A percentile compares a stretch with the other conserved stretches of the same genome.
These are phyloP conservation scores for Peromyscus melanophrys DNA, from an alignment of 2,797 vertebrate genomes.

Conservation along the genomic window DNA sequence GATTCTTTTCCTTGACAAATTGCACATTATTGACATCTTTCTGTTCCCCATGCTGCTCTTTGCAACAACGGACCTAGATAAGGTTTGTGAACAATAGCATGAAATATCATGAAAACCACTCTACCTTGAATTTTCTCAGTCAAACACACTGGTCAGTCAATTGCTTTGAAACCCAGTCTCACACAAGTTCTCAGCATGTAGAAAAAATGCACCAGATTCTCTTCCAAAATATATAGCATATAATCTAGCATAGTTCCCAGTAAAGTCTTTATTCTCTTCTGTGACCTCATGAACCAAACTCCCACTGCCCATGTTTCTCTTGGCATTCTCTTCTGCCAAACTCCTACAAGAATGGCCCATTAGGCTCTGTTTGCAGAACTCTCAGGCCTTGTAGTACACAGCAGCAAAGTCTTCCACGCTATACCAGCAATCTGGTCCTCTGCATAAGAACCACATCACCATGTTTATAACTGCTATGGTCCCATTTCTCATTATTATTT, in stretches of 20 bases:
- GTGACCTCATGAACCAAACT: not conserved
- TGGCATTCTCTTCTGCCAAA: not conserved
- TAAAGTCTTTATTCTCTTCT: not conserved
- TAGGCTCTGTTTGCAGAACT: not conserved
- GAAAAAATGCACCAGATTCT: not conserved
- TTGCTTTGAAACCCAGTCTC: not conserved
- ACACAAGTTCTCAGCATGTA: not conserved
- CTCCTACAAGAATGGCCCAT: not conserved
- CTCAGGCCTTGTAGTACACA: not conserved
- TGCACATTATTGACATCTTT: not conserved
- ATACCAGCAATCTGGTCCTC: not conserved
- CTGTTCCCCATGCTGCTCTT: not conserved
- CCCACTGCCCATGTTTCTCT: not conserved
- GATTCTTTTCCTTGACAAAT: not conserved
- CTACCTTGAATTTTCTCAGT: not conserved
- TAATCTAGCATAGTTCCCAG: not conserved
- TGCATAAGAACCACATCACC: not conserved
- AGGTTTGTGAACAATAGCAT: not conserved
- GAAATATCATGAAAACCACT: not conserved
- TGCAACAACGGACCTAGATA: not conserved
- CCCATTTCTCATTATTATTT: not conserved
- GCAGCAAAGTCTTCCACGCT: not conserved
- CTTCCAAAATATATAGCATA: not conserved
- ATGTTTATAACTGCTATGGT: not conserved
- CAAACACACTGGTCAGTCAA: not conserved